Evolutionary conservation across 2,113 vertebrate genomes (phyloP).

Genomic region (Sinosuthora webbiana): DNA sequence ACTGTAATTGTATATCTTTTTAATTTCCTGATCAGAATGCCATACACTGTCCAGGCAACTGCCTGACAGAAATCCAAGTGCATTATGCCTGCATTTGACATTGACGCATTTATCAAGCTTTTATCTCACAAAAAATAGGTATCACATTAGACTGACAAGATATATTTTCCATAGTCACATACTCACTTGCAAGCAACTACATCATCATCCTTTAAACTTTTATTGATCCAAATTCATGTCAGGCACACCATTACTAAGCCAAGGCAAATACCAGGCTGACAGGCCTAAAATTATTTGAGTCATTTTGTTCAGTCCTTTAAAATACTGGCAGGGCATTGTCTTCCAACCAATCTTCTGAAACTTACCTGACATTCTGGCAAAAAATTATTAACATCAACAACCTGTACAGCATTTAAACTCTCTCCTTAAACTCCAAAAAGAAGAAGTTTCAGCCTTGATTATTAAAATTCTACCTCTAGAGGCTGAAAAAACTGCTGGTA

Average conservation of each 20-base stretch:
- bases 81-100: neutral
- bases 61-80: neutral
- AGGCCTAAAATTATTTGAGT: conserved; percentile 2
- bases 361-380: neutral
- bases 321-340: neutral
- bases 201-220: conserved; percentile 1
- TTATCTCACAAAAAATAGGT: neutral
- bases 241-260: neutral
- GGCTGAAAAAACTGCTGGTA: neutral
- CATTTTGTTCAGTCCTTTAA: neutral
- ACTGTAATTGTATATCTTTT: neutral
- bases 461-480: neutral
- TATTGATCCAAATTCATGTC: neutral
- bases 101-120: neutral
- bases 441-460: neutral
- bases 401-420: neutral
- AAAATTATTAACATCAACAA: neutral
- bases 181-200: neutral
- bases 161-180: neutral
- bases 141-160: neutral
- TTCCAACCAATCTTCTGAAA: neutral
- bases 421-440: neutral
- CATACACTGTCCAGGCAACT: neutral
- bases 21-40: neutral
- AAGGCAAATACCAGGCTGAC: conserved; percentile 12